Evolutionary conservation across 2,113 vertebrate species (phyloP), one percentile per base, ranked within the genome.

Genomic region (Anoplopoma fimbria): DNA sequence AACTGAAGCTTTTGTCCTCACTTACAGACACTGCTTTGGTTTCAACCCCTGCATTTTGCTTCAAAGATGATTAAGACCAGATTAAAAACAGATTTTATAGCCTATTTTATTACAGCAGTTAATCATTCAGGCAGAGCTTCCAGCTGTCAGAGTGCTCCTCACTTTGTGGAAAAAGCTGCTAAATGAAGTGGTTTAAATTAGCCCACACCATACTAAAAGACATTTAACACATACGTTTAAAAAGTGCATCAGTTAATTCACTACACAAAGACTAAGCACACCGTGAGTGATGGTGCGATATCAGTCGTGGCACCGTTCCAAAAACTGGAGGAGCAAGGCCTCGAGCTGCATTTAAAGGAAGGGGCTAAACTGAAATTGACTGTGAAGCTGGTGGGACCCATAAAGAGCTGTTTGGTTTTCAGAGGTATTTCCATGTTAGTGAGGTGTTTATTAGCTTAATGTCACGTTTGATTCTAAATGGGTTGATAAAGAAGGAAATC

Each of bases 301-400:
- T 40, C 63, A 42, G 58, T 34, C n/a, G 29, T 76, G 69, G 72
- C 67, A 21, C 17, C 17, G 0, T 23, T 58, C 51, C 73, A 27
- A 64, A 71, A 67, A 45, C 69, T 34, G 14, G 17, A 33, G 79
- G 53, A 88, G 68, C 13, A 1, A 19, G 17, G 61, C 57, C 72
- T 64, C 47, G 0, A 67, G 69, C 13, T 38, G 64, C 70, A 63
- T 82, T 79, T 79, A 40, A 60, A 69, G 57, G 23, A 73, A 65
- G 80, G 21, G 74, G 40, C 42, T 72, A 33, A 82, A 73, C 70
- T 69, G 70, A 84, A 82, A 82, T 64, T 57, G 78, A 89, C 61
- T 49, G 62, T 47, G 73, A 81, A 82, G 69, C 69, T 38, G 31
- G 42, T 0, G 63, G 72, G 75, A 81, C 23, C 69, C 74, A 84